Evolutionary conservation across 2,888 invertebrate genomes (phyloP).

Genomic region (Acholoe squamosa): DNA sequence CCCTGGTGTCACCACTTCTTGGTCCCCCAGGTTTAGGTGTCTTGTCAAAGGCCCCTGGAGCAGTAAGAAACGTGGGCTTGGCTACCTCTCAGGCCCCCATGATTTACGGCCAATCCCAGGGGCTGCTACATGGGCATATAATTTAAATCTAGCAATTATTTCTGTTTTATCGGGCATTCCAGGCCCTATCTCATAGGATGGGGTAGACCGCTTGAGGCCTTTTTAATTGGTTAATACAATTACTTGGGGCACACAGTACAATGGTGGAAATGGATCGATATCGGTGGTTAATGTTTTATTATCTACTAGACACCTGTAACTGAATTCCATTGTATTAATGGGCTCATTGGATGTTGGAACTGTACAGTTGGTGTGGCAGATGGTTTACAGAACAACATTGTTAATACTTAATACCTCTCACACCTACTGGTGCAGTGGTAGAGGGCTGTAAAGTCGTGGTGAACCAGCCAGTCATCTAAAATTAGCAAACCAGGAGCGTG

Average conservation of each 20-base stretch:
- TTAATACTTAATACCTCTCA: no score
- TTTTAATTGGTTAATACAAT: not conserved
- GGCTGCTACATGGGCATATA: not conserved
- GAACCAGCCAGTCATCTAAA: no score
- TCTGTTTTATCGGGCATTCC: slow-evolving; percentile 2
- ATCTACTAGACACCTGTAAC: no score
- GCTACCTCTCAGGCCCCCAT: not conserved
- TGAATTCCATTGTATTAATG: no score
- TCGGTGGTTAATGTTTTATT: no score
- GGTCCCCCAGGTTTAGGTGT: not conserved
- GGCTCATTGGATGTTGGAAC: no score
- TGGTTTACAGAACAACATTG: no score
- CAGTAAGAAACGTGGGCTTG: not conserved
- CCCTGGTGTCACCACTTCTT: not conserved
- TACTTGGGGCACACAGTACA: not conserved
- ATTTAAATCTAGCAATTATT: slow-evolving; percentile 9
- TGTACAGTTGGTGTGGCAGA: no score
- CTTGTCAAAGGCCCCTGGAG: not conserved
- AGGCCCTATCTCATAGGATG: not conserved
- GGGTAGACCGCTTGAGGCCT: not conserved
- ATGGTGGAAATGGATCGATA: no score
- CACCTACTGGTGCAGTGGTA: no score
- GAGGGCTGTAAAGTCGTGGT: no score
- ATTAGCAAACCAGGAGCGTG: no score
- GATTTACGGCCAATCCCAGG: not conserved